Evolutionary conservation across 2,797 vertebrate species (phyloP).

Genomic region (Acestrorhynchus altus): DNA sequence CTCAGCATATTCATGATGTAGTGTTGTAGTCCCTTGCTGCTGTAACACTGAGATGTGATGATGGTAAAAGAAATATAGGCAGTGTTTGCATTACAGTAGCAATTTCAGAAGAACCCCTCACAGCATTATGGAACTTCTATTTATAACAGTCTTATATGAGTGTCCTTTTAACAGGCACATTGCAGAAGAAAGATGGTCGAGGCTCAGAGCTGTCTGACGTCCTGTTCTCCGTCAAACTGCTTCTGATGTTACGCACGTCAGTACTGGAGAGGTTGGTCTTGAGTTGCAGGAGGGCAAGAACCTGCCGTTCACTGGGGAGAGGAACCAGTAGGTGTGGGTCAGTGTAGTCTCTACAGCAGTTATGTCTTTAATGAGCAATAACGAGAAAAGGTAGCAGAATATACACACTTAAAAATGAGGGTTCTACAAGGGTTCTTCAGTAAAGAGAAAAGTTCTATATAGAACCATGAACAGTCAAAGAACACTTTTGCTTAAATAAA

Average conservation of each 20-base stretch:
- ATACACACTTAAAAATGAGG: neutral
- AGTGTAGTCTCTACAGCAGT: neutral
- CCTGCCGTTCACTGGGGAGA: conserved; percentile 78
- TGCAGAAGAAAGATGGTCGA: conserved; percentile 69
- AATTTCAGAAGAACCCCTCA: neutral
- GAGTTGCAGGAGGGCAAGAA: conserved; percentile 81
- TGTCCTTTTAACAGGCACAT: conserved; percentile 63
- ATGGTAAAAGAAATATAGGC: neutral
- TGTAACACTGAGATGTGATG: too few species aligned
- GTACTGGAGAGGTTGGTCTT: conserved; percentile 77
- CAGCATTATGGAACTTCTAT: neutral
- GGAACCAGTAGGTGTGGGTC: neutral
- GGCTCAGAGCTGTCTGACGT: neutral
- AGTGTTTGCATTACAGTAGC: neutral
- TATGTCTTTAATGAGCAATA: neutral
- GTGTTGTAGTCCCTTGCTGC: too few species aligned
- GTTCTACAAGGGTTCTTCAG: too few species aligned
- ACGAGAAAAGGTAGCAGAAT: neutral
- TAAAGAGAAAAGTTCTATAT: too few species aligned
- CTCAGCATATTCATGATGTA: too few species aligned
- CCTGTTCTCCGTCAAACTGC: conserved; percentile 73
- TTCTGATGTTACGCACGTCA: conserved; percentile 75
- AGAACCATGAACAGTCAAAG: too few species aligned
- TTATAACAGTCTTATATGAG: conserved; percentile 6
- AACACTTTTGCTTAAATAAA: too few species aligned